Evolutionary conservation across 2,113 vertebrate genomes (phyloP).

Genomic region (Callionymus lyra): DNA sequence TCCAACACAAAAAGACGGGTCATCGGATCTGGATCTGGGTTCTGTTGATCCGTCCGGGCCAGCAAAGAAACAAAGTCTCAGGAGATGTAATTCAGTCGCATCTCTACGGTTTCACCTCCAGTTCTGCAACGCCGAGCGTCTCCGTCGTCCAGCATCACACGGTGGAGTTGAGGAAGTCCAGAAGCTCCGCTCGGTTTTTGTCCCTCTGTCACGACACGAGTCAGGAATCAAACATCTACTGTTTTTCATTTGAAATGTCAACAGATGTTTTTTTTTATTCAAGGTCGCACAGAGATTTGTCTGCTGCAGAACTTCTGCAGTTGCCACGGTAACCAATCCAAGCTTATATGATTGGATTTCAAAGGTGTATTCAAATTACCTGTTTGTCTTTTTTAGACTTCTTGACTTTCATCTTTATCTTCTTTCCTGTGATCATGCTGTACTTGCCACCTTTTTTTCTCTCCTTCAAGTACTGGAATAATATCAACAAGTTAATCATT

Average conservation of each 20-base stretch:
- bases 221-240: not conserved
- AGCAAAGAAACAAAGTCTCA: too few species aligned
- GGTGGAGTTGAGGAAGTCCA: slow-evolving; percentile 83
- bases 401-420: slow-evolving; percentile 90
- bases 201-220: slow-evolving; percentile 63
- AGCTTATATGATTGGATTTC: not conserved
- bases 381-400: slow-evolving; percentile 87
- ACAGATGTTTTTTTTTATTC: too few species aligned
- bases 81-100: too few species aligned
- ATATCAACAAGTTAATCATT: too few species aligned
- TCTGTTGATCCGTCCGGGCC: too few species aligned
- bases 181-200: slow-evolving; percentile 79
- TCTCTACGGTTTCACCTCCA: too few species aligned
- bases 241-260: too few species aligned
- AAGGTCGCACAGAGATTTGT: too few species aligned
- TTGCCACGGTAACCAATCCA: not conserved
- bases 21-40: too few species aligned
- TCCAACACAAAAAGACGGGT: too few species aligned
- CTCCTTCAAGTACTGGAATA: slow-evolving; percentile 82
- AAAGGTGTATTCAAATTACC: slow-evolving; percentile 47
- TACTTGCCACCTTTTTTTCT: slow-evolving; percentile 82
- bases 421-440: slow-evolving; percentile 89
- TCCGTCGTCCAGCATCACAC: slow-evolving; percentile 46
- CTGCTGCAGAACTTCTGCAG: too few species aligned
- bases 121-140: too few species aligned